phyloP scores from a whole-genome alignment of 2,113 vertebrate species.

The Callocephalon fimbriatum region DNA sequence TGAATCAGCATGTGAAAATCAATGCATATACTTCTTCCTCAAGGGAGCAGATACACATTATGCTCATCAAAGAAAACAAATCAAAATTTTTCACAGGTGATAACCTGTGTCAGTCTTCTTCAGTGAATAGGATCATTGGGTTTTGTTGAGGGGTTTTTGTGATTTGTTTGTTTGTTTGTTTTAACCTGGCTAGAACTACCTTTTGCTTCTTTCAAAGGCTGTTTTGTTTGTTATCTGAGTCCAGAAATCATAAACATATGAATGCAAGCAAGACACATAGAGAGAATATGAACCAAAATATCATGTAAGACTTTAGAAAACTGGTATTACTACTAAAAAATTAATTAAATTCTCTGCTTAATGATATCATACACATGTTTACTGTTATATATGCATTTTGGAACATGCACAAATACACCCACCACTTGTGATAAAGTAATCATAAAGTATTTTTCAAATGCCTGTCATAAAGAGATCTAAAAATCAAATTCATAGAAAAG shows the following conservation, averaged over 20 bases:
- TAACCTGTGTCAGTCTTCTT: not conserved
- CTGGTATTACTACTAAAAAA: not conserved
- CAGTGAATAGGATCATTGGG: not conserved
- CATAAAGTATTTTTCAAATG: not conserved
- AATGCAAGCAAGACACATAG: not conserved
- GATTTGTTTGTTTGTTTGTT: not conserved
- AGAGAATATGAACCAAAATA: not conserved
- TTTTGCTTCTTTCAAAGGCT: not conserved
- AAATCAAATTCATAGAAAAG: not conserved
- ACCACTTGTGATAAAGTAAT: not conserved
- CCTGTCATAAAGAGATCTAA: not conserved
- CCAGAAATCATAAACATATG: not conserved
- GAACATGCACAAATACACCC: not conserved
- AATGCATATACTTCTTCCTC: not conserved
- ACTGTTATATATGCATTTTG: not conserved
- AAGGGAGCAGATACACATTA: not conserved
- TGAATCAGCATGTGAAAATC: not conserved
- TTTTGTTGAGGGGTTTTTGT: not conserved
- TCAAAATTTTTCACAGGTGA: not conserved
- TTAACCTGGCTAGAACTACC: not conserved
- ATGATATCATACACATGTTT: not conserved
- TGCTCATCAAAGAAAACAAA: not conserved
- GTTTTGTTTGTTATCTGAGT: not conserved
- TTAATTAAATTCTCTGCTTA: not conserved
- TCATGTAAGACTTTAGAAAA: not conserved